Percentiles rank a stretch among this genome's conserved stretches.
phyloP scores from a whole-genome alignment of 2,797 vertebrate species.

The Halcyon smyrnensis region DNA sequence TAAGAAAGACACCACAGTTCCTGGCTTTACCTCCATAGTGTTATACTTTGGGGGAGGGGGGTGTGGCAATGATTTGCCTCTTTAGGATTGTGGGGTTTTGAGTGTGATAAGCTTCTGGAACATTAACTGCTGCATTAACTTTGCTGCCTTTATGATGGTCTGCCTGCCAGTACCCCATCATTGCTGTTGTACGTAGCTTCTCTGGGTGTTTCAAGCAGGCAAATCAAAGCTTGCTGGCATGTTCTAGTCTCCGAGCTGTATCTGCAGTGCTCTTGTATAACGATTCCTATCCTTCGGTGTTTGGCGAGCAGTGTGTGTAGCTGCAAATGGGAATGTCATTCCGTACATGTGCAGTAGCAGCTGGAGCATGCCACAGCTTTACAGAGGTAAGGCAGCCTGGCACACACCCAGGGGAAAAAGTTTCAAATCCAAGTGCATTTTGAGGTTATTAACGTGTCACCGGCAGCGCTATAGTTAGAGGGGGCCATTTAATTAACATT shows the following conservation, averaged over 20 bases:
- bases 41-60: background rate
- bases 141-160: background rate
- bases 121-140: background rate
- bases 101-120: background rate
- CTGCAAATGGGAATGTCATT: constrained; percentile 15
- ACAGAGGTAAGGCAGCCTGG: constrained; percentile 1
- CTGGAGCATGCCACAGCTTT: constrained; percentile 31
- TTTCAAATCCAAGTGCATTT: constrained; percentile 41
- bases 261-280: background rate
- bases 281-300: background rate
- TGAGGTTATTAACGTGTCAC: constrained; percentile 61
- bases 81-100: background rate
- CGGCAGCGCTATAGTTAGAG: constrained; percentile 29
- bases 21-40: background rate
- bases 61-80: background rate
- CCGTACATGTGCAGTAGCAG: background rate
- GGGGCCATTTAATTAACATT: constrained; percentile 70
- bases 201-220: background rate
- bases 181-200: background rate
- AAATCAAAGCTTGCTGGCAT: background rate
- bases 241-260: background rate
- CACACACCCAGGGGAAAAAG: background rate
- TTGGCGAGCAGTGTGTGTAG: fast-evolving
- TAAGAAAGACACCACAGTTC: background rate
- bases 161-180: background rate